Conservation (phyloP, 2,797 vertebrate species). For the Chromis chromis region DNA sequence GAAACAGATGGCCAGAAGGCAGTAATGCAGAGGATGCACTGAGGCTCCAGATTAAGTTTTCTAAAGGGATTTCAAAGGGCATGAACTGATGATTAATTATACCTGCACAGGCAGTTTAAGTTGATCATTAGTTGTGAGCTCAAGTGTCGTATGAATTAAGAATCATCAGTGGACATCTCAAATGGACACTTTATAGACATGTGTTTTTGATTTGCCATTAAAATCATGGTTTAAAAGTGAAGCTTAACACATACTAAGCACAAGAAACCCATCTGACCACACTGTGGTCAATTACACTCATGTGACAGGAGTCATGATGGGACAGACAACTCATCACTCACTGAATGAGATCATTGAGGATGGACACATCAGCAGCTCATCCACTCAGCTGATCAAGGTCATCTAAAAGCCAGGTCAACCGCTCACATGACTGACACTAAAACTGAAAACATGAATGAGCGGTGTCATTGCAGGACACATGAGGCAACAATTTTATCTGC, state of each 20-base stretch:
- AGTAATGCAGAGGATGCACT: constrained; percentile 52
- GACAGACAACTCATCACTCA: constrained; percentile 19
- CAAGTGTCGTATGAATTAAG: neutral
- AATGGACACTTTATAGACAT: neutral
- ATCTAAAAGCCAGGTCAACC: constrained; percentile 9
- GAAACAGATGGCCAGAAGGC: constrained; percentile 70
- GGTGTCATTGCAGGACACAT: constrained; percentile 8
- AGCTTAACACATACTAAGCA: neutral
- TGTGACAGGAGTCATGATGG: constrained; percentile 54
- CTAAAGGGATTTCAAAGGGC: constrained; percentile 43
- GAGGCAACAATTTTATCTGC: neutral
- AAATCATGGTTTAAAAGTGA: constrained; percentile 18
- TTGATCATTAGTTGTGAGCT: constrained; percentile 3
- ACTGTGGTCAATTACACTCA: constrained; percentile 47
- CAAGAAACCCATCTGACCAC: constrained; percentile 3
- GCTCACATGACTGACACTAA: constrained; percentile 42
- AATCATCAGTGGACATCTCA: constrained; percentile 2
- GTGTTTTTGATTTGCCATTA: neutral
- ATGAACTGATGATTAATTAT: constrained; percentile 33
- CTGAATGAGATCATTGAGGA: constrained; percentile 63
- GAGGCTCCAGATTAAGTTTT: constrained; percentile 52
- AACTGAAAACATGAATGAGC: neutral
- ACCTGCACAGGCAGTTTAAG: constrained; percentile 10
- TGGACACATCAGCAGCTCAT: constrained; percentile 37
- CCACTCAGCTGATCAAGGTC: constrained; percentile 44